Base-by-base conservation (phyloP, 1,140 invertebrate species). In the Aphis craccivora region DNA sequence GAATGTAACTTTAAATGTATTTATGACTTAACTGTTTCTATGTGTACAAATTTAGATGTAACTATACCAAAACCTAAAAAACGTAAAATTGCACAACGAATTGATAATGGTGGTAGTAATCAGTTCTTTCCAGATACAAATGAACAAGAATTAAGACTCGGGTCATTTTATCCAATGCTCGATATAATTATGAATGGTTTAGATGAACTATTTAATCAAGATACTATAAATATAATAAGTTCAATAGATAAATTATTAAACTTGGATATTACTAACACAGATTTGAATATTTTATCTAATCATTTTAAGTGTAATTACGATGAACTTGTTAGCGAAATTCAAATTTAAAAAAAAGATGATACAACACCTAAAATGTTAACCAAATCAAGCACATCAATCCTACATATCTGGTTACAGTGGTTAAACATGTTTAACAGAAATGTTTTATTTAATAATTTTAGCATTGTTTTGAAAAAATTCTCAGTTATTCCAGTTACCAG, bases 301-400 rank as follows among this genome's bases (percentile, higher is more conserved):
- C 35, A 83, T 83, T 37, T 83, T 83, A 83, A 83, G 35, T 83
- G n/a, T 35, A 37, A 83, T 81, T 35, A 81, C 18, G 76, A 81
- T 81, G 76, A 81, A 81, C n/a, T 81, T 35, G n/a, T 81, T 35
- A 81, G 76, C n/a, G 76, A 81, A 81, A 81, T 81, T 81, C 76
- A 35, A 81, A 81, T 81, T 81, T 81, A 4, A 81, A 81, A 81
- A 81, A 81, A 35, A 35, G 76, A 81, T 81, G 76, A 81, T 37
- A 81, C 76, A 6, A 81, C 76, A 35, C 76, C 76, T 81, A 81
- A 81, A 81, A 81, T 20, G 18, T 35, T 81, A 76, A 76, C 60
- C n/a, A 81, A 81, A 81, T 35, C n/a, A 35, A 81, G n/a, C 76
- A 81, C 76, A 35, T 81, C 30, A 35, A 35, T 81, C 30, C 35